Evolutionary conservation across 2,888 invertebrate species (phyloP).

Genomic region (Drosophila crucigera): DNA sequence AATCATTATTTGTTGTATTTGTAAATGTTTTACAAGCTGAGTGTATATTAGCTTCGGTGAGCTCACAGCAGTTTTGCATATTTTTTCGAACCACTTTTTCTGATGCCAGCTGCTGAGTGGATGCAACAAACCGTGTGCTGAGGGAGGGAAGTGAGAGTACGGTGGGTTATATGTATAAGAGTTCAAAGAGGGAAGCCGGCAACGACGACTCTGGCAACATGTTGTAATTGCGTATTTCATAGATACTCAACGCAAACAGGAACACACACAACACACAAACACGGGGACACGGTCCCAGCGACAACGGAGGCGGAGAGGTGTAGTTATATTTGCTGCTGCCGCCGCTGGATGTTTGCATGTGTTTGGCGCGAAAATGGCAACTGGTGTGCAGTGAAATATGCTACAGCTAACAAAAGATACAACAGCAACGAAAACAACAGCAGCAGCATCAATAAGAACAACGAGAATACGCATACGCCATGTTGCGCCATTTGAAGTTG

Average conservation of each 20-base stretch:
- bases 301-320: constrained; percentile 14
- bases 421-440: constrained; percentile 37
- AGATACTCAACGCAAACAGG: constrained; percentile 47
- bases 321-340: constrained; percentile 49
- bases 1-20: neutral
- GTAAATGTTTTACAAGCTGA: neutral
- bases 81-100: constrained; percentile 28
- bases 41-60: constrained; percentile 16
- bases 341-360: constrained; percentile 62
- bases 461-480: constrained; percentile 64
- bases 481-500: constrained; percentile 75
- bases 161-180: constrained; percentile 48
- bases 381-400: constrained; percentile 76
- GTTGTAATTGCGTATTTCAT: constrained; percentile 79
- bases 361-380: constrained; percentile 72
- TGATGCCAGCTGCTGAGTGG: constrained; percentile 72
- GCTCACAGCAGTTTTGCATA: neutral
- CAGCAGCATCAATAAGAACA: constrained; percentile 47
- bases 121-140: constrained; percentile 70
- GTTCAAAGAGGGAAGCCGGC: constrained; percentile 66
- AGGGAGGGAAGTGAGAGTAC: constrained; percentile 28
- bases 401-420: constrained; percentile 7
- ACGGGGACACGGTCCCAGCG: neutral
- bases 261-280: constrained; percentile 3
- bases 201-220: constrained; percentile 68